Evolutionary conservation across 1,140 invertebrate species (phyloP).

Genomic region (Orius insidiosus): DNA sequence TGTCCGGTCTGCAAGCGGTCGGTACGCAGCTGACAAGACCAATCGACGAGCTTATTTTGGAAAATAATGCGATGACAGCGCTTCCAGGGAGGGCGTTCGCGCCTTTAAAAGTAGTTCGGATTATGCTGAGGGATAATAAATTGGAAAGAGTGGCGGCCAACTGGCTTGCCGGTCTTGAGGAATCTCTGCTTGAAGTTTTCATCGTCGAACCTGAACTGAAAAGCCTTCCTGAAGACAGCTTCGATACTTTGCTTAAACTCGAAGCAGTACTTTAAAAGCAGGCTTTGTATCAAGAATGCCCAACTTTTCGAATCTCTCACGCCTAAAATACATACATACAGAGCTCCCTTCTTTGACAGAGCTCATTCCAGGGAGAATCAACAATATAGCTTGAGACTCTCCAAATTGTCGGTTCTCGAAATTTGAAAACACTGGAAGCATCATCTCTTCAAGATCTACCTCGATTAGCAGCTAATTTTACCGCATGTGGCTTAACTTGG

Average conservation of each 20-base stretch:
- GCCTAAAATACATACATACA: constrained; percentile 34
- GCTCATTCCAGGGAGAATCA: constrained; percentile 50
- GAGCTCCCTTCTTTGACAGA: constrained; percentile 49
- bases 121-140: constrained; percentile 68
- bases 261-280: constrained; percentile 62
- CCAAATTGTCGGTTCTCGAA: constrained; percentile 48
- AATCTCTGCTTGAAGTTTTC: constrained; percentile 34
- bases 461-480: constrained; percentile 56
- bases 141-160: constrained; percentile 62
- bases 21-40: constrained; percentile 45
- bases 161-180: constrained; percentile 39
- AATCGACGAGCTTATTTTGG: constrained; percentile 68
- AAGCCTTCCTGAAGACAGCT: constrained; percentile 55
- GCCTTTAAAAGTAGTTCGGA: constrained; percentile 48
- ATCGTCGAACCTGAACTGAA: constrained; percentile 64
- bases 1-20: constrained; percentile 51
- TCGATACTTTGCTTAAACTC: constrained; percentile 52
- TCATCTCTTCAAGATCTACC: constrained; percentile 56
- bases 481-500: constrained; percentile 54
- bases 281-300: constrained; percentile 52
- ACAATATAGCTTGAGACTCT: constrained; percentile 54
- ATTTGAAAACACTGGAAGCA: constrained; percentile 45
- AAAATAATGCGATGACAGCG: constrained; percentile 67
- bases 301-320: constrained; percentile 39
- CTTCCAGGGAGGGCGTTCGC: constrained; percentile 60